Percentiles rank a stretch among this genome's conserved stretches.
phyloP scores from a whole-genome alignment of 2,888 invertebrate genomes.

The Eubasilissa splendida region DNA sequence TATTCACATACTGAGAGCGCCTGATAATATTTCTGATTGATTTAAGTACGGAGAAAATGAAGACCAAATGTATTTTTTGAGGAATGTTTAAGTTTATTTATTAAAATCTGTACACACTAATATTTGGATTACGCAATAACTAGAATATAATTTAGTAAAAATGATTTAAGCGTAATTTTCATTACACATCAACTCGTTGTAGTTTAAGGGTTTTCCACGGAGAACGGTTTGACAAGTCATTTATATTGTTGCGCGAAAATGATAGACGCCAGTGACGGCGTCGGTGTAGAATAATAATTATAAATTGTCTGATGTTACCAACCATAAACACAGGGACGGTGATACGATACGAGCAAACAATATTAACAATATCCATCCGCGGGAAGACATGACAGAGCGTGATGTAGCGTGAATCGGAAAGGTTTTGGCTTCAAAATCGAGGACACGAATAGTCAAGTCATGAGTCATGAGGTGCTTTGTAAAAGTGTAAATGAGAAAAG shows the following conservation, averaged over 20 bases:
- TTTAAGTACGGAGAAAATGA: too few species aligned
- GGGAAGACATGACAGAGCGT: conserved; percentile 31
- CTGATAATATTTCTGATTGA: too few species aligned
- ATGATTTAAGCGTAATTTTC: conserved; percentile 11
- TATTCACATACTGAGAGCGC: too few species aligned
- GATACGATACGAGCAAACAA: neutral
- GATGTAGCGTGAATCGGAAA: conserved; percentile 40
- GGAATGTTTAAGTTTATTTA: too few species aligned
- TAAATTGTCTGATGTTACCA: conserved; percentile 39
- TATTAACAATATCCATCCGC: conserved; percentile 6
- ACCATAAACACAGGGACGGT: conserved; percentile 23
- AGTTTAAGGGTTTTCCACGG: conserved; percentile 15
- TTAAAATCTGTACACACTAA: too few species aligned
- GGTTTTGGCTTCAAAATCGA: conserved; percentile 21
- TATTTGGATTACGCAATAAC: too few species aligned
- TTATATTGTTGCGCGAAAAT: conserved; percentile 24
- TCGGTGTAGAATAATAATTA: conserved; percentile 33
- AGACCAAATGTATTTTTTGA: too few species aligned
- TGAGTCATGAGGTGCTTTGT: neutral
- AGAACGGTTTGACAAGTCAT: conserved; percentile 20
- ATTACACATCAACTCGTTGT: conserved; percentile 20
- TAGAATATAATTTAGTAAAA: too few species aligned
- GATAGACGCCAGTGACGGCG: conserved; percentile 34
- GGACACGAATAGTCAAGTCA: neutral
- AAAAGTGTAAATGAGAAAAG: neutral